phyloP scores from a whole-genome alignment of 2,888 invertebrate species.

The Coelinius sp. region DNA sequence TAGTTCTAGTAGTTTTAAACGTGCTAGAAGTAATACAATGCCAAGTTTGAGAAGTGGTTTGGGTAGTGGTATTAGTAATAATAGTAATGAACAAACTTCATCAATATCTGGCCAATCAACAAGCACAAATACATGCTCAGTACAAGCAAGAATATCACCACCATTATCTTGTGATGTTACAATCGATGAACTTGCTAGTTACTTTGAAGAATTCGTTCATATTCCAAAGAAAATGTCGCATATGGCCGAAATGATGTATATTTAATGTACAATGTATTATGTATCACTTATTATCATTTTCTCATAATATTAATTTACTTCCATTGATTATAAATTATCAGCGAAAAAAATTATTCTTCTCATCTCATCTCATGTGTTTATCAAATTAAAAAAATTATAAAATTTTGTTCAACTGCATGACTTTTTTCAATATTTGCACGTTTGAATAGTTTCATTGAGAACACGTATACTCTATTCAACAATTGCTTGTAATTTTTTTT shows the following conservation, averaged over 20 bases:
- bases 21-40: conserved; percentile 68
- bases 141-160: conserved; percentile 80
- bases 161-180: conserved; percentile 85
- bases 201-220: conserved; percentile 95
- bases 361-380: too few species aligned
- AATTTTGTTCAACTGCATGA: too few species aligned
- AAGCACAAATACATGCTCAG: conserved; percentile 77
- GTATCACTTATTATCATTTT: conserved; percentile 5
- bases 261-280: conserved; percentile 72
- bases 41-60: conserved; percentile 65
- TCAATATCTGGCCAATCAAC: conserved; percentile 52
- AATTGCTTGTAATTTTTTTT: too few species aligned
- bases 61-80: conserved; percentile 50
- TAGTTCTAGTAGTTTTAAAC: conserved; percentile 61
- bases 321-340: conserved; percentile 16
- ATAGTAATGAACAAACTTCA: conserved; percentile 1
- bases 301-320: conserved; percentile 1
- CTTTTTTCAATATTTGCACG: too few species aligned
- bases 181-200: conserved; percentile 94
- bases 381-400: too few species aligned
- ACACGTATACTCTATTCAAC: too few species aligned
- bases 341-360: not conserved
- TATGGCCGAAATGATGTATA: conserved; percentile 99
- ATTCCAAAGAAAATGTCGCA: conserved; percentile 98
- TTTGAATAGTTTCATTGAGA: too few species aligned